Base-by-base conservation (phyloP, 2,888 invertebrate species). In the Periphyllus acericola region DNA sequence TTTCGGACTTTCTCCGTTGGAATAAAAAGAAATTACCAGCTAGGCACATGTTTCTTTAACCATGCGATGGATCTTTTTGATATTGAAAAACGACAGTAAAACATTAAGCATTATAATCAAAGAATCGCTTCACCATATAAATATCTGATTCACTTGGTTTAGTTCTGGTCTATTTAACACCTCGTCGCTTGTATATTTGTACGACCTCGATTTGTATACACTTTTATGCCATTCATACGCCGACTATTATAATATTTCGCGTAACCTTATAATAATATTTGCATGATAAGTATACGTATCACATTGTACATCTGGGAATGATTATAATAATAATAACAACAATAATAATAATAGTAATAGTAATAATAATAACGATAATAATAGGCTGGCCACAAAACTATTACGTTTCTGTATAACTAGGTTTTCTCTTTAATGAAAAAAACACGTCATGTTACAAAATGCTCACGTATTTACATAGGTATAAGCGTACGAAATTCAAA, bases 151-250 rank as follows among this genome's bases (percentile, higher is more conserved):
- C 74, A 46, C 80, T 81, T 36, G 79, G 74, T 81, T 87, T 81
- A 81, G 87, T 87, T 87, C 36, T 87, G 87, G 87, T 87, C 87
- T 87, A 87, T 87, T 87, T 87, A 87, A 81, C 72, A 71, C 71
- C 74, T 74, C 81, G 34, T 81, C 74, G 80, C 60, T 81, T 81
- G 21, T 40, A 32, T 87, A 87, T 87, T 87, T 81, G 75, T 19
- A 87, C 87, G 87, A 87, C 87, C 87, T 87, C 80, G 46, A 87
- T 87, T 71, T 46, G 46, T 87, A 60, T 81, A 74, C n/a, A 74
- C 79, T 87, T 81, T 74, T 81, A 87, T 66, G 66, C 80, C 32
- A 72, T 86, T 72, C 86, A 80, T 86, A 86, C 55, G 29, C 72
- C 32, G 36, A 74, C 78, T 81, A 81, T 87, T 87, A 46, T 46